phyloP scores from a whole-genome alignment of 1,140 invertebrate genomes.

The Nylanderia fulva region DNA sequence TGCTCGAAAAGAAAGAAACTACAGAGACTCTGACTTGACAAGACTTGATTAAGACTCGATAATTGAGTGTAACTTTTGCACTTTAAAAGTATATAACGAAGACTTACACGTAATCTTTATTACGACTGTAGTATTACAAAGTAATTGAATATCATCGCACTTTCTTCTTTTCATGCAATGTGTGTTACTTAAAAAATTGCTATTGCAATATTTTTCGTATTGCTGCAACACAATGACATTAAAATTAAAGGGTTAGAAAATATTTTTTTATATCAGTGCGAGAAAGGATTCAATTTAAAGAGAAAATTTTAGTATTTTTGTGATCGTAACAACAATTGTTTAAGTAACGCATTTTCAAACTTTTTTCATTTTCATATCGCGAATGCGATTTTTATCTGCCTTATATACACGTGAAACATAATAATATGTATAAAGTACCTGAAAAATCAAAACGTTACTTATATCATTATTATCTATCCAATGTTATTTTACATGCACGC shows the following conservation, averaged over 20 bases:
- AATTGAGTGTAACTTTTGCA: slow-evolving; percentile 34
- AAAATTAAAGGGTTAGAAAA: not conserved
- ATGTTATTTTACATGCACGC: slow-evolving; percentile 31
- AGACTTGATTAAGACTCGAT: slow-evolving; percentile 23
- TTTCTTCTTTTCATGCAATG: not conserved
- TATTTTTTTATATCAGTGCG: not conserved
- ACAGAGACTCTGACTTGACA: slow-evolving; percentile 20
- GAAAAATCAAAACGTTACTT: slow-evolving; percentile 80
- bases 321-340: slow-evolving; percentile 21
- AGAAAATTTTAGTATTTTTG: not conserved
- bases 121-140: slow-evolving; percentile 30
- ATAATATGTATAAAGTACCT: slow-evolving; percentile 86
- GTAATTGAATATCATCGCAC: not conserved
- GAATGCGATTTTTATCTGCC: slow-evolving; percentile 71
- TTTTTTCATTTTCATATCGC: slow-evolving; percentile 2
- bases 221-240: not conserved
- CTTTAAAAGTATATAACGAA: slow-evolving; percentile 14
- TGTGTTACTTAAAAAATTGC: slow-evolving; percentile 36
- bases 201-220: not conserved
- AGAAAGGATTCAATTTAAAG: not conserved
- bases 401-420: slow-evolving; percentile 78
- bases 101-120: slow-evolving; percentile 24
- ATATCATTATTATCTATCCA: slow-evolving; percentile 25
- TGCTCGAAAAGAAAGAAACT: slow-evolving; percentile 20
- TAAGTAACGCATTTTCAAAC: slow-evolving; percentile 16